phyloP scores from a whole-genome alignment of 2,888 invertebrate species.

The Aphidius colemani region DNA sequence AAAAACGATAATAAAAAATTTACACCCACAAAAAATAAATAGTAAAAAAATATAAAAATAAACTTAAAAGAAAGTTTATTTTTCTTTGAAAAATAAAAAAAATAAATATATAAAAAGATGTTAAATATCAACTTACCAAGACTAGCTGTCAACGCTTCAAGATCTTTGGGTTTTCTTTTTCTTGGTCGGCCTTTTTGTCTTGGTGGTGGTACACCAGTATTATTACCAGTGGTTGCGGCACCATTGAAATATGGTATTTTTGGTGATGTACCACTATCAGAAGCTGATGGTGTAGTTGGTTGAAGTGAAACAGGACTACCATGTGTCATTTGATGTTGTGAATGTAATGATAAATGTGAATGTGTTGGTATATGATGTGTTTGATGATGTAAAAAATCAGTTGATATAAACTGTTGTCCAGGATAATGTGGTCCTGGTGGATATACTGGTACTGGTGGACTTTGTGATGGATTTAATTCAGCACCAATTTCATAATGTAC shows the following conservation, averaged over 20 bases:
- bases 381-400: conserved; percentile 61
- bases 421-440: conserved; percentile 60
- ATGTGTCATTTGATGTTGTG: conserved; percentile 60
- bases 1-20: conserved; percentile 10
- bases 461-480: conserved; percentile 56
- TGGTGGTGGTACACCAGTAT: conserved; percentile 65
- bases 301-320: conserved; percentile 62
- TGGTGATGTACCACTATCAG: conserved; percentile 55
- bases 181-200: conserved; percentile 91
- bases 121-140: conserved; percentile 69
- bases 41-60: conserved; percentile 15
- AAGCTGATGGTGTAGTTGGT: conserved; percentile 65
- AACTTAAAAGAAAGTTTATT: conserved; percentile 8
- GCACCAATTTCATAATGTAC: conserved; percentile 69
- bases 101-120: conserved; percentile 11
- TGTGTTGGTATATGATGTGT: conserved; percentile 51
- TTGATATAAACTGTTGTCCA: conserved; percentile 65
- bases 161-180: conserved; percentile 90
- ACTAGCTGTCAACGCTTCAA: conserved; percentile 83
- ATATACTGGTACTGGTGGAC: conserved; percentile 57
- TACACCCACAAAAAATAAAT: conserved; percentile 1
- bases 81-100: neutral
- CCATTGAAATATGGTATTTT: conserved; percentile 67
- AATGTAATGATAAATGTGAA: conserved; percentile 51
- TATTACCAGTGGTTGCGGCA: conserved; percentile 61